phyloP scores from a whole-genome alignment of 2,113 vertebrate genomes.

The Corvus hawaiiensis region DNA sequence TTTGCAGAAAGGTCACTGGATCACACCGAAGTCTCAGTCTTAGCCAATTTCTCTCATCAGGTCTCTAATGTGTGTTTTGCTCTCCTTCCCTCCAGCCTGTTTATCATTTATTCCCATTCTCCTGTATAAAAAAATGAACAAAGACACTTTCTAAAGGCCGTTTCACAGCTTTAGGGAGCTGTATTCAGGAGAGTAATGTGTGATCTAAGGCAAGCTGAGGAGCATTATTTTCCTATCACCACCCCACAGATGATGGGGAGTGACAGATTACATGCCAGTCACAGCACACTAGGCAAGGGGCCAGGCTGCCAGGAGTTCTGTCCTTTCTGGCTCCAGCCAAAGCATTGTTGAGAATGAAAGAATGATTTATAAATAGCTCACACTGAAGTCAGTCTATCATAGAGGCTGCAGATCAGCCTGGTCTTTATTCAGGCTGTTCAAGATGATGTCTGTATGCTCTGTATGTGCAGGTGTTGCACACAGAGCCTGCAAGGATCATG shows the following conservation, averaged over 20 bases:
- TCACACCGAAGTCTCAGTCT: background rate
- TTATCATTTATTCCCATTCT: constrained; percentile 53
- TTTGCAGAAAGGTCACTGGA: background rate
- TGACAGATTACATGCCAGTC: constrained; percentile 61
- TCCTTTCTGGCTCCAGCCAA: constrained; percentile 42
- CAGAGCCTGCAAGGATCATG: constrained; percentile 16
- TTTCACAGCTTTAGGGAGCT: constrained; percentile 62
- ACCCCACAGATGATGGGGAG: constrained; percentile 59
- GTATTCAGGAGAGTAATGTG: constrained; percentile 61
- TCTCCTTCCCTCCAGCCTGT: constrained; percentile 34
- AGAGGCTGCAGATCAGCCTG: constrained; percentile 35
- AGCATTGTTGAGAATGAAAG: constrained; percentile 45
- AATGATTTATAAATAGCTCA: constrained; percentile 45
- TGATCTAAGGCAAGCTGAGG: constrained; percentile 61
- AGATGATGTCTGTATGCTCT: constrained; percentile 14
- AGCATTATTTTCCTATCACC: constrained; percentile 67
- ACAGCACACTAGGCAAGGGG: constrained; percentile 43
- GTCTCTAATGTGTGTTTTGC: constrained; percentile 22
- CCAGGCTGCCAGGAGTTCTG: constrained; percentile 33
- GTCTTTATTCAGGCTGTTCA: constrained; percentile 39
- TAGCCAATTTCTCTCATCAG: background rate
- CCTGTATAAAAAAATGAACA: constrained; percentile 31
- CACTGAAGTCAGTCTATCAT: constrained; percentile 28
- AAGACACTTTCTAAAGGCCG: constrained; percentile 60
- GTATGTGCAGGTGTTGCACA: constrained; percentile 10